Base-by-base conservation (phyloP, 2,113 vertebrate genomes). In the Pseudonaja textilis region DNA sequence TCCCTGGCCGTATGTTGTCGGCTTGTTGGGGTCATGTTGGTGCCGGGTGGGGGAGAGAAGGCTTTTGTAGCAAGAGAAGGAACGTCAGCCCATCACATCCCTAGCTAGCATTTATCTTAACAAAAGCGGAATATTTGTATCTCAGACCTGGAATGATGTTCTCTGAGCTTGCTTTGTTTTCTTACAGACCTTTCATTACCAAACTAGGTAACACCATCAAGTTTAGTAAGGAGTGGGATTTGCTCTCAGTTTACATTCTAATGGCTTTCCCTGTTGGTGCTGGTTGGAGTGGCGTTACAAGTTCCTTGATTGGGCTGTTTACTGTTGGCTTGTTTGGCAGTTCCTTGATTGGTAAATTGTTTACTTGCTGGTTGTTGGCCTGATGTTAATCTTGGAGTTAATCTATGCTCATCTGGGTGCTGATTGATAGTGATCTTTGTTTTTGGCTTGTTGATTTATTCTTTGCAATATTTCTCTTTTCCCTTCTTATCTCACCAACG, bases 1-100 rank as follows among this genome's bases (percentile, higher is more conserved):
- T 74, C 56, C 26, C n/a, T 45, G 47, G 69, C 87, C 93, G 55
- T 93, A 91, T 93, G 93, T 54, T 91, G 69, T 14, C 10, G 5
- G 92, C 93, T 29, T 88, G 50, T 47, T 23, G 8, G 61, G 14
- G 18, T 26, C 87, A 7, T 29, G 7, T 4, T 10, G 50, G 10
- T 4, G 34, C 1, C 0, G 2, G 23, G 22, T 12, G 45, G 34
- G 59, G 59, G 61, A 91, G 47, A 42, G 8, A 39, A n/a, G 5
- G 42, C 42, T 52, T 8, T n/a, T 23, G 23, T 20, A 25, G 29
- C 5, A 29, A 22, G 50, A 54, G 42, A 89, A 22, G 50, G 45
- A 74, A 74, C 29, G 59, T 20, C 14, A 18, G 29, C 8, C 54
- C 10, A 34, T 52, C 39, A 7, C 0, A 0, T 23, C 42, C 55